Evolutionary conservation across 2,888 invertebrate genomes (phyloP).

Genomic region (Euphydryas editha): DNA sequence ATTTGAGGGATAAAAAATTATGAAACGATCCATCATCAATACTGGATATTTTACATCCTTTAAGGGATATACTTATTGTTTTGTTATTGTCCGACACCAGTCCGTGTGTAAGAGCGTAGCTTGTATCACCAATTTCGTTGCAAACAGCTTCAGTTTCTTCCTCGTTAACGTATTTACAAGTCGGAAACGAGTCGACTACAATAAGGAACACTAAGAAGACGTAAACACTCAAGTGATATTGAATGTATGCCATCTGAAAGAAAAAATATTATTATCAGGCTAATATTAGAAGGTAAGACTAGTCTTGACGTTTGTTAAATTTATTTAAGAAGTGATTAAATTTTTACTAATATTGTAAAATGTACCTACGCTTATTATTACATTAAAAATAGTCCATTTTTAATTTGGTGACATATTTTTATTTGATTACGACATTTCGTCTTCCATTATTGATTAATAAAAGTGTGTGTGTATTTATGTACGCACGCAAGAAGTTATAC

Average conservation of each 20-base stretch:
- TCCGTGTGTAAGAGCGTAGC: conserved; percentile 51
- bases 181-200: conserved; percentile 38
- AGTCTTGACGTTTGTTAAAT: no score
- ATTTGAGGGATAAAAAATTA: conserved; percentile 50
- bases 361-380: no score
- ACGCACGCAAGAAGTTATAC: no score
- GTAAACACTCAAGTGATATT: conserved; percentile 6
- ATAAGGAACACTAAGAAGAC: neutral
- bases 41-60: conserved; percentile 50
- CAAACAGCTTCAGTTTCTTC: conserved; percentile 45
- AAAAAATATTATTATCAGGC: neutral
- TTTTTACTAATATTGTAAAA: no score
- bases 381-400: no score
- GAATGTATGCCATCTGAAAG: conserved; percentile 34
- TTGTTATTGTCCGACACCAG: conserved; percentile 52
- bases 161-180: conserved; percentile 41
- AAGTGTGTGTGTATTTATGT: no score
- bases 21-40: conserved; percentile 57
- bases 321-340: no score
- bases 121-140: conserved; percentile 39
- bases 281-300: no score
- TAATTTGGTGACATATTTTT: no score
- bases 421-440: no score
- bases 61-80: conserved; percentile 49
- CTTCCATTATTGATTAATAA: no score